Evolutionary conservation across 2,888 invertebrate species (phyloP).

Genomic region (Graphium colonna): DNA sequence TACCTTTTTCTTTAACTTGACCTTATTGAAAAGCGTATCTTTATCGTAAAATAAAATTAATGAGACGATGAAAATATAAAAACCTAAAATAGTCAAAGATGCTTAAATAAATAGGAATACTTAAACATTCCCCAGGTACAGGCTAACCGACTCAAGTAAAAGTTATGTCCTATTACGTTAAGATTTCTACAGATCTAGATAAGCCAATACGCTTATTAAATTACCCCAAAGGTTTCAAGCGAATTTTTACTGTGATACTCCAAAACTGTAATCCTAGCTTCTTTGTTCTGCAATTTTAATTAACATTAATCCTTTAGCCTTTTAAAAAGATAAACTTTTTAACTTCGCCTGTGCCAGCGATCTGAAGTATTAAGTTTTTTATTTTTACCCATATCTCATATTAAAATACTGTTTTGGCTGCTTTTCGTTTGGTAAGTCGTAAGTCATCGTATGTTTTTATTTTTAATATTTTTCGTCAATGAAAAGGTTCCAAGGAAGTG

Average conservation of each 20-base stretch:
- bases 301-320: conserved; percentile 7
- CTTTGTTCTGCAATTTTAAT: conserved; percentile 13
- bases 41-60: no score
- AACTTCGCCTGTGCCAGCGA: conserved; percentile 3
- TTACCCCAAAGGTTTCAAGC: not conserved
- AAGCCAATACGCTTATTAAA: not conserved
- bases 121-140: conserved; percentile 3
- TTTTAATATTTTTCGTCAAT: no score
- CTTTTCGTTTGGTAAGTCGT: no score
- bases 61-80: no score
- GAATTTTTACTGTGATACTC: not conserved
- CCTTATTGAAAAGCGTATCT: no score
- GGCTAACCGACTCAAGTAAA: not conserved
- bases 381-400: no score
- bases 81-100: not conserved
- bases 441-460: no score
- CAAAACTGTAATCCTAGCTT: conserved; percentile 18
- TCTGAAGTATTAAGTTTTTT: no score
- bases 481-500: no score
- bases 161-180: not conserved
- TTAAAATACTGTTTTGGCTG: no score
- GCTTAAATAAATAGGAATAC: conserved; percentile 10
- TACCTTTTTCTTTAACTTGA: no score
- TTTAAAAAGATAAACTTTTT: conserved; percentile 13
- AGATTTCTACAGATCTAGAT: not conserved